These are phyloP conservation scores for Carposina sasakii DNA, from an alignment of 1,140 invertebrate species.

Conservation along the genomic window DNA sequence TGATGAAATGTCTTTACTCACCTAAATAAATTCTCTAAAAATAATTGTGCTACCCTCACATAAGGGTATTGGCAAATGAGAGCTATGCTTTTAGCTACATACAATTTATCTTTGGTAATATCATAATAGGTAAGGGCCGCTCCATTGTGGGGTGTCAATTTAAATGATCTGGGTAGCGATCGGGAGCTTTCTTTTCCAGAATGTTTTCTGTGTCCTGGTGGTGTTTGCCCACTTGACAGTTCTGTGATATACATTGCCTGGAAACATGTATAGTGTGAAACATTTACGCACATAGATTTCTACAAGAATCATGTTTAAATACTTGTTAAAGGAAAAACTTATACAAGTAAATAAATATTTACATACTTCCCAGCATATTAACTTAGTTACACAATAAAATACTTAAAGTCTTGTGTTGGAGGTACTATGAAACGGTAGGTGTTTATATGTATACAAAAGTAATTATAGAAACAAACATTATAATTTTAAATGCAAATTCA, in stretches of 20 bases:
- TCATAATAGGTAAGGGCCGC: slow-evolving; percentile 92
- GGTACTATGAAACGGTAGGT: no score
- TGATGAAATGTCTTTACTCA: slow-evolving; percentile 50
- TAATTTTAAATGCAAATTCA: no score
- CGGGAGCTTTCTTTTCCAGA: slow-evolving; percentile 77
- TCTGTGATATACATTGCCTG: slow-evolving; percentile 94
- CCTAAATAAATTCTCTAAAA: slow-evolving; percentile 91
- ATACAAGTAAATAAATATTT: no score
- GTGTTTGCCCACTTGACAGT: slow-evolving; percentile 84
- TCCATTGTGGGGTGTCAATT: slow-evolving; percentile 83
- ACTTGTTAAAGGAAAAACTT: no score
- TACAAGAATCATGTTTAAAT: no score
- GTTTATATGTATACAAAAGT: no score
- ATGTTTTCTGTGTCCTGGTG: slow-evolving; percentile 74
- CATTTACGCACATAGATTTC: no score
- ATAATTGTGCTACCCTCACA: slow-evolving; percentile 87
- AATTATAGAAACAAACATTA: no score
- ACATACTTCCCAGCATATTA: no score
- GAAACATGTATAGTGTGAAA: slow-evolving; percentile 30
- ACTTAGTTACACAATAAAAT: no score
- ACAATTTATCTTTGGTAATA: slow-evolving; percentile 92
- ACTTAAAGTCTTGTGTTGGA: no score
- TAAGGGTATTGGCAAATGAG: slow-evolving; percentile 93
- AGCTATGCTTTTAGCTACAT: slow-evolving; percentile 95
- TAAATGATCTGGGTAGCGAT: slow-evolving; percentile 90